These are phyloP conservation scores for Lepidochitona cinerea DNA, from an alignment of 2,888 invertebrate species.

Conservation along the genomic window DNA sequence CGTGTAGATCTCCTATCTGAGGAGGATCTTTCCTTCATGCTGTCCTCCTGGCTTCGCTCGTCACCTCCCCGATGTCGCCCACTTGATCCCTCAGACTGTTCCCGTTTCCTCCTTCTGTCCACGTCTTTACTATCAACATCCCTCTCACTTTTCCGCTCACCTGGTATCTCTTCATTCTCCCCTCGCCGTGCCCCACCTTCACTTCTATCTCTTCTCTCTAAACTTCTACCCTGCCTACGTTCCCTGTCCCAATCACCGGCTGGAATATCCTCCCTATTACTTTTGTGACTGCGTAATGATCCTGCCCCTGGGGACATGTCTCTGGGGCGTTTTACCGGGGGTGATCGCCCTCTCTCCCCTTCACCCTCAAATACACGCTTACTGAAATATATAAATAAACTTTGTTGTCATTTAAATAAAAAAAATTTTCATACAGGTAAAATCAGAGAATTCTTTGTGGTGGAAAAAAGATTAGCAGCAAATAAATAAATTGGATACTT, in stretches of 20 bases:
- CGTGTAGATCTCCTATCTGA: neutral
- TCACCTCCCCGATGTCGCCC: neutral
- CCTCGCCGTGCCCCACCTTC: neutral
- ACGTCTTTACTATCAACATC: neutral
- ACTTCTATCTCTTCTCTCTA: neutral
- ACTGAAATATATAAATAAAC: too few species aligned
- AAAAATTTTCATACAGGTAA: too few species aligned
- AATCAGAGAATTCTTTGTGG: too few species aligned
- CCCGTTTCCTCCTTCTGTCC: neutral
- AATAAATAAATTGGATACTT: too few species aligned
- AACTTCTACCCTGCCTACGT: too few species aligned
- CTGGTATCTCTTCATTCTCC: neutral
- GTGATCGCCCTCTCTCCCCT: neutral
- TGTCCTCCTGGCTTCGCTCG: neutral
- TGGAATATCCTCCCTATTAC: neutral
- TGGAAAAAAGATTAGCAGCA: too few species aligned
- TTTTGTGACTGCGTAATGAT: neutral
- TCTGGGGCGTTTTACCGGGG: neutral
- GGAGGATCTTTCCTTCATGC: neutral
- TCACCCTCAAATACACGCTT: neutral
- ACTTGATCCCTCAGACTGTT: neutral
- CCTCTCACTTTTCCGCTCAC: neutral
- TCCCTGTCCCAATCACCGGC: neutral
- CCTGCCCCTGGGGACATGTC: neutral
- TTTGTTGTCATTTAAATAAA: too few species aligned